phyloP scores from a whole-genome alignment of 1,140 invertebrate genomes.

The Mycetomoellerius zeteki region DNA sequence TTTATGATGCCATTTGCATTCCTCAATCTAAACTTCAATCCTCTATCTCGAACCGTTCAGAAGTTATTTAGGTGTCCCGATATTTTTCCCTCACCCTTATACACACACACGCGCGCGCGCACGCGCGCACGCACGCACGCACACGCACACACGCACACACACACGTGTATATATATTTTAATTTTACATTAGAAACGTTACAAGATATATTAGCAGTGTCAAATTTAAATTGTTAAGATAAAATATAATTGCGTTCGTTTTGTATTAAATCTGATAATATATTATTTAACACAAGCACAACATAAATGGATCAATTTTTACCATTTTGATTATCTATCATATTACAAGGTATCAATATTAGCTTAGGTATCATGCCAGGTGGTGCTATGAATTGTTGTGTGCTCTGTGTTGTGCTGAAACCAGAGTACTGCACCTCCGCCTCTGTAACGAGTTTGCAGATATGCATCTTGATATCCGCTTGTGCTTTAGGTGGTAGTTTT shows the following conservation, averaged over 20 bases:
- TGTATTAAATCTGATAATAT: background rate
- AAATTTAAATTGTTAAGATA: background rate
- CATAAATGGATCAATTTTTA: conserved; percentile 49
- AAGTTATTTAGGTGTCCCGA: no score
- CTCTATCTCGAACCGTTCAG: no score
- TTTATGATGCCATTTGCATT: no score
- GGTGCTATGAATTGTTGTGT: conserved; percentile 68
- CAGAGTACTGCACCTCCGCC: conserved; percentile 79
- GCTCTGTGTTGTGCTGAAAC: conserved; percentile 37
- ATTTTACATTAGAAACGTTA: no score
- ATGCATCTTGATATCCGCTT: conserved; percentile 84
- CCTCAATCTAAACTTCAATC: no score
- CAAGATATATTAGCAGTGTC: background rate
- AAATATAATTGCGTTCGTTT: background rate
- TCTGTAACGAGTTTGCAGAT: conserved; percentile 84
- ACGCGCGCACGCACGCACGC: no score
- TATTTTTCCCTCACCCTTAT: no score
- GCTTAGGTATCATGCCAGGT: conserved; percentile 66
- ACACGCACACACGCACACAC: no score
- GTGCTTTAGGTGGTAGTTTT: conserved; percentile 80
- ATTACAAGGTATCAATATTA: conserved; percentile 70
- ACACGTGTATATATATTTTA: background rate
- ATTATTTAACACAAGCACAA: background rate
- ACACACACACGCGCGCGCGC: no score
- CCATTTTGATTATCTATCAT: conserved; percentile 69